phyloP scores from a whole-genome alignment of 2,888 invertebrate genomes.

The Drosophila kuntzei region DNA sequence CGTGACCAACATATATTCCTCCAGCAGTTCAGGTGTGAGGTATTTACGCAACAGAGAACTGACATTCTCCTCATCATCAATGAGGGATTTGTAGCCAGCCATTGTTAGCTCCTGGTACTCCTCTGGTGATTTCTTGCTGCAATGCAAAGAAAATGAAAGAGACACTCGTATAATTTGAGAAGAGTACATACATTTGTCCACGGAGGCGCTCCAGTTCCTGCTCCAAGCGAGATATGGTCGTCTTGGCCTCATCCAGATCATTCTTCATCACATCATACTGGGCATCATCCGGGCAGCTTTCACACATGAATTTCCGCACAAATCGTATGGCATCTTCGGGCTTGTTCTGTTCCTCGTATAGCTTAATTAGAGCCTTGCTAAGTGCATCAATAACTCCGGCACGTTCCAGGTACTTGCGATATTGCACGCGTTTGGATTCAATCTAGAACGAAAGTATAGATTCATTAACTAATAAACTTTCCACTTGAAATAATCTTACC shows the following conservation, averaged over 20 bases:
- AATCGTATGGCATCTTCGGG: constrained; percentile 85
- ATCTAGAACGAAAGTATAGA: constrained; percentile 62
- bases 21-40: constrained; percentile 87
- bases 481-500: constrained; percentile 59
- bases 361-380: constrained; percentile 84
- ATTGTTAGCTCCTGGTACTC: constrained; percentile 86
- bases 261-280: constrained; percentile 82
- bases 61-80: constrained; percentile 86
- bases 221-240: constrained; percentile 79
- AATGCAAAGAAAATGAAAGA: neutral
- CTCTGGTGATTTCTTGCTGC: constrained; percentile 83
- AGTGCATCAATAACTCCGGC: constrained; percentile 85
- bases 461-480: neutral
- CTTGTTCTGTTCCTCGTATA: constrained; percentile 85
- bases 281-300: constrained; percentile 84
- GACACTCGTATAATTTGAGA: neutral
- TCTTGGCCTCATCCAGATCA: constrained; percentile 82
- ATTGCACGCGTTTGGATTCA: constrained; percentile 85
- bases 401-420: constrained; percentile 85
- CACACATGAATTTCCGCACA: constrained; percentile 84
- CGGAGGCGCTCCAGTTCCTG: constrained; percentile 82
- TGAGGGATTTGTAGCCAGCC: constrained; percentile 86
- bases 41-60: constrained; percentile 88
- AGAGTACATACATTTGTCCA: constrained; percentile 81
- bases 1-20: constrained; percentile 86